Percentiles rank a stretch among this genome's conserved stretches.
Evolutionary conservation across 2,888 invertebrate genomes (phyloP).

Genomic region (Limnephilus lunatus): DNA sequence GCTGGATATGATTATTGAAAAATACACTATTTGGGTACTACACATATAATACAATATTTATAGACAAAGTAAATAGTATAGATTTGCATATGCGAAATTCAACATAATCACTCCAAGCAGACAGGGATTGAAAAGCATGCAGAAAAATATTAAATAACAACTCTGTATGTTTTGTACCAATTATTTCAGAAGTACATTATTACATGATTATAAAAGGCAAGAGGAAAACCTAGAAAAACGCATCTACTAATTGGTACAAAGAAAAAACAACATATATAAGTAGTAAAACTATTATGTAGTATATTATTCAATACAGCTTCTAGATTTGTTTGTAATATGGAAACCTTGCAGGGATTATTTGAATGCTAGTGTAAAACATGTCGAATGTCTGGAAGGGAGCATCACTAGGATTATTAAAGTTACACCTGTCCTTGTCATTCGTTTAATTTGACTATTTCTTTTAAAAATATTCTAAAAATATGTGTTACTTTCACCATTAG

Average conservation of each 20-base stretch:
- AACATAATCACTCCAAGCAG: not conserved
- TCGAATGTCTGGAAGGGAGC: not conserved
- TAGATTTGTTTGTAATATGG: not conserved
- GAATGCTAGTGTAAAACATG: not conserved
- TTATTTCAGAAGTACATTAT: not conserved
- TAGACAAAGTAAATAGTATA: not conserved
- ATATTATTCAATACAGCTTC: not conserved
- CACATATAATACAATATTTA: not conserved
- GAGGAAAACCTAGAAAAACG: no score
- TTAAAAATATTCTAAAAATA: constrained; percentile 45
- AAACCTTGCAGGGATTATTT: not conserved
- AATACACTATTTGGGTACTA: no score
- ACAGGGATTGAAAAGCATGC: not conserved
- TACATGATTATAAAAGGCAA: not conserved
- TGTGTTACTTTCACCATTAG: constrained; percentile 33
- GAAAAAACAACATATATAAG: not conserved
- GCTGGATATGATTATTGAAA: no score
- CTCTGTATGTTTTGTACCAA: not conserved
- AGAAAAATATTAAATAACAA: not conserved
- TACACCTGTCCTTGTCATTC: not conserved
- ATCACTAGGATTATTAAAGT: constrained; percentile 32
- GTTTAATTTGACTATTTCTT: constrained; percentile 25
- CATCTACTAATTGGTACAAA: not conserved
- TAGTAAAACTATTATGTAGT: not conserved
- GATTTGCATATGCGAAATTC: not conserved